Base-by-base conservation (phyloP, 2,113 vertebrate genomes). In the Neotoma lepida region DNA sequence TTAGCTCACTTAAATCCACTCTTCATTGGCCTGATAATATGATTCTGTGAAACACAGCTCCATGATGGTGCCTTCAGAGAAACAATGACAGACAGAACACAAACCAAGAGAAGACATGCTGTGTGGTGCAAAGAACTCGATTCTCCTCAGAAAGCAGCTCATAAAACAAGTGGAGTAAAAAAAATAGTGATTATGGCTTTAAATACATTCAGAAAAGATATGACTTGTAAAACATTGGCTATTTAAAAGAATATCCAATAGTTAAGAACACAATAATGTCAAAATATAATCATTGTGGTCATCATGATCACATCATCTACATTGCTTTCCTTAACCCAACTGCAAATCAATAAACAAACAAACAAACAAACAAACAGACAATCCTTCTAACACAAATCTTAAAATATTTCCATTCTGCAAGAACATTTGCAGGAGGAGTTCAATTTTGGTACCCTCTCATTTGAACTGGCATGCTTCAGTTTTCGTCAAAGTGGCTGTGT, bases 1-100 rank as follows among this genome's bases (percentile, higher is more conserved):
- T 56, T 15, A 90, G 33, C 18, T 94, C 84, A 88, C 17, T 95
- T 80, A 93, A 95, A 91, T 97, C 89, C 95, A 74, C 18, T 41
- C 20, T 81, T 91, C 88, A 91, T 81, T 89, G 81, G 73, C 86
- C 20, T 7, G 58, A 71, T 90, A 70, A 92, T 39, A 78, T 44
- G 68, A 15, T 81, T 87, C 26, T 15, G 1, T 71, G 66, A 95
- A 91, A 96, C 82, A 91, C 58, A 76, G 44, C 54, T 86, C 35
- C 17, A 30, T 89, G 35, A 78, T 30, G 6, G 8, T 84, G 20
- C 92, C 64, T 94, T 94, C 44, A 84, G 81, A 88, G 58, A 74
- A 24, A 86, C 4, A 76, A 24, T 76, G 28, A 13, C 46, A 91
- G 35, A 74, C 0, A 71, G 74, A 87, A 77, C 12, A 39, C 66